phyloP scores from a whole-genome alignment of 2,797 vertebrate species.

The Clamator glandarius region DNA sequence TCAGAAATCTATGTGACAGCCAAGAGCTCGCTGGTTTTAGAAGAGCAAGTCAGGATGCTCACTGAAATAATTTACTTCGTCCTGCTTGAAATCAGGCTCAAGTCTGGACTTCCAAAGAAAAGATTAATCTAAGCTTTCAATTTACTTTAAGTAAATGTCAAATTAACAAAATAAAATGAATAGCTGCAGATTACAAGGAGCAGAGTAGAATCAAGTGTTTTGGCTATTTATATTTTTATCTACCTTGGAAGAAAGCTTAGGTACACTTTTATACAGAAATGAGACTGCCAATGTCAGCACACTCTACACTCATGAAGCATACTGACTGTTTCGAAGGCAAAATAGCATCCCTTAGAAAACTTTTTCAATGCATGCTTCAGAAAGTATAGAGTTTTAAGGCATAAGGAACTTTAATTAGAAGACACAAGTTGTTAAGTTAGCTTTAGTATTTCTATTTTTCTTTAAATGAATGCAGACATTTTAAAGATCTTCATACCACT shows the following conservation, averaged over 20 bases:
- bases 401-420: neutral
- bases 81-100: neutral
- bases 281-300: neutral
- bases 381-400: neutral
- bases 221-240: neutral
- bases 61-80: neutral
- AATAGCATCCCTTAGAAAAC: neutral
- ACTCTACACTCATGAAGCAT: neutral
- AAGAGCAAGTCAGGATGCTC: neutral
- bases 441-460: neutral
- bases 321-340: neutral
- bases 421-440: neutral
- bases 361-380: neutral
- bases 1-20: neutral
- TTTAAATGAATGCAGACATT: neutral
- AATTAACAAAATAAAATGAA: neutral
- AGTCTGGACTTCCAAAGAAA: neutral
- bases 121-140: neutral
- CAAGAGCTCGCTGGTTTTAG: neutral
- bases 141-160: neutral
- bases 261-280: neutral
- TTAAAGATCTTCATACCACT: neutral
- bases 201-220: neutral
- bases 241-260: neutral
- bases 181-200: neutral